phyloP scores from a whole-genome alignment of 37 sponge, comb jelly and placozoan species.

The Oscarella lobularis region DNA sequence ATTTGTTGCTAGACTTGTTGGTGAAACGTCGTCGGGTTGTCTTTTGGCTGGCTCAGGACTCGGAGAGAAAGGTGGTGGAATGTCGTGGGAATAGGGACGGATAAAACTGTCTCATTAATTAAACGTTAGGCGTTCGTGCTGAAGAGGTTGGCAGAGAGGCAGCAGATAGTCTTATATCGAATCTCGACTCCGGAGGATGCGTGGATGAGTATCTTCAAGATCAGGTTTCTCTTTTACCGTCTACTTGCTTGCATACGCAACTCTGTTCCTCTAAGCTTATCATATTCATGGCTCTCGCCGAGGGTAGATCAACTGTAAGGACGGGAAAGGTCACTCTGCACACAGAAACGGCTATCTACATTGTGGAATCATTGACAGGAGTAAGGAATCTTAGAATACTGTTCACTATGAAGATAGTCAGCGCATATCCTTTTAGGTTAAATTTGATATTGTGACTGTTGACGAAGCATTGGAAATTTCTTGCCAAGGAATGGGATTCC shows the following conservation, averaged over 20 bases:
- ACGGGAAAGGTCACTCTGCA: slow-evolving; percentile 85
- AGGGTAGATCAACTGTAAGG: slow-evolving; percentile 51
- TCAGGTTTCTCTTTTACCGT: too few relatives aligned
- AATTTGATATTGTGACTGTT: slow-evolving; percentile 14
- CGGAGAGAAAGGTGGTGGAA: slow-evolving; percentile 38
- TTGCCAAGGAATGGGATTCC: slow-evolving; percentile 51
- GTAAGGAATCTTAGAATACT: slow-evolving; percentile 9
- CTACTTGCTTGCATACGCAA: too few relatives aligned
- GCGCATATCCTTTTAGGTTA: slow-evolving; percentile 11
- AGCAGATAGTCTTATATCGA: slow-evolving; percentile 34
- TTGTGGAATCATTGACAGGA: slow-evolving; percentile 41
- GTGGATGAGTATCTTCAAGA: slow-evolving; percentile 81
- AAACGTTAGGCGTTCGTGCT: neutral
- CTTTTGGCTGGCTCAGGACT: slow-evolving; percentile 37
- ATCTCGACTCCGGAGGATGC: slow-evolving; percentile 48
- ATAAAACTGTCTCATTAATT: too few relatives aligned
- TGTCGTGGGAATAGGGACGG: too few relatives aligned
- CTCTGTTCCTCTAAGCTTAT: slow-evolving; percentile 45
- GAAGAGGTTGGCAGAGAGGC: slow-evolving; percentile 25
- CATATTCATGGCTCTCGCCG: slow-evolving; percentile 81
- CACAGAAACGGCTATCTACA: slow-evolving; percentile 83
- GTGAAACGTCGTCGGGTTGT: slow-evolving; percentile 54
- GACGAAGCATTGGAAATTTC: slow-evolving; percentile 23
- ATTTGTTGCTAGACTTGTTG: slow-evolving; percentile 19
- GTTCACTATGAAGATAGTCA: neutral